Evolutionary conservation across 2,113 vertebrate species (phyloP), one percentile per base, ranked within the genome.

Genomic region (Ciconia stormi): DNA sequence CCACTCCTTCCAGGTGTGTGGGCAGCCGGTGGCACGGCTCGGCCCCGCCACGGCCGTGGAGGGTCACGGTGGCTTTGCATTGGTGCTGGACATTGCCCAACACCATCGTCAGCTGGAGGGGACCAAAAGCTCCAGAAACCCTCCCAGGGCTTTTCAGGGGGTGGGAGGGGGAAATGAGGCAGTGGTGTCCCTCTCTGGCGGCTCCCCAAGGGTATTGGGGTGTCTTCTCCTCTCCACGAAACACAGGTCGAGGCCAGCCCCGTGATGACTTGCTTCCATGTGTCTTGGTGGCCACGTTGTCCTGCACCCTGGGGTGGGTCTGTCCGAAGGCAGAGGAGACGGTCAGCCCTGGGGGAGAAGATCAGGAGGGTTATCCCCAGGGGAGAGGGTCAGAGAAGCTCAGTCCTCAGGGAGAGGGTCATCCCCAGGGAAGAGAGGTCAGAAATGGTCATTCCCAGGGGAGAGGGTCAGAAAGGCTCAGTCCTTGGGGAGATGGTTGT

Each of bases 1-100:
- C 97, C 98, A 99, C 95, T 99, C 99, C 89, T 99, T 99, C 97
- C 99, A 99, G 98, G 99, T 99, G 61, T 83, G 98, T 85, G 77
- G 18, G 40, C 4, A 2, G 59, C 44, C 20, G 2, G 3, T 0
- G 0, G 62, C 44, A 22, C 0, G 6, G 49, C 50, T 84, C 2
- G 5, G 19, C 8, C 42, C 11, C 1, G 1, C 21, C 6, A 2
- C 8, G 15, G 26, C 50, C 3, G 1, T 0, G 0, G 69, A 74
- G 70, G 56, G 29, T 61, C 1, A 0, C 0, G 2, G 56, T 66
- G 70, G 17, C 29, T 74, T 66, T 71, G 49, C 29, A 2, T 16
- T 2, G 3, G 16, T 80, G 82, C 44, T 82, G 70, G 46, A 26
- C 58, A 21, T 47, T 72, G n/a, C 12, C 13, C 3, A 3, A 20